These are phyloP conservation scores for Leontopithecus rosalia DNA, from an alignment of 2,797 vertebrate genomes.

Conservation along the genomic window DNA sequence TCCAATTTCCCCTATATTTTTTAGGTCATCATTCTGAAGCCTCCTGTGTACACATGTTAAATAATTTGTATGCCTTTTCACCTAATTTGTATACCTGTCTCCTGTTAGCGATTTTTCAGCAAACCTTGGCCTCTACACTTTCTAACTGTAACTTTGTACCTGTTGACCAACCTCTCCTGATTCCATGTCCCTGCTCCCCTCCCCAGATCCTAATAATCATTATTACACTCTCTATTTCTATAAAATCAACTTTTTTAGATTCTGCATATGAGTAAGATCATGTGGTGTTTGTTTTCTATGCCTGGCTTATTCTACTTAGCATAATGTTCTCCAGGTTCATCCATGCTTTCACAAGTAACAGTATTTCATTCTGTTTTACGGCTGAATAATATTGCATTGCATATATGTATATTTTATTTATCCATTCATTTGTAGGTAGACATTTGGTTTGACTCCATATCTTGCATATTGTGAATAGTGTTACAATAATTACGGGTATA, in stretches of 20 bases:
- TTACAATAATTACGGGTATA: background rate
- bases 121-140: background rate
- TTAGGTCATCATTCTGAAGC: background rate
- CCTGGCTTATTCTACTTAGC: background rate
- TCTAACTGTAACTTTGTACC: background rate
- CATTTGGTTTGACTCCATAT: background rate
- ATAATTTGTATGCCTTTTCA: background rate
- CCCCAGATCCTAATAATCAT: background rate
- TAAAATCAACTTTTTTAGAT: background rate
- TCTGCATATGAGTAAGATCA: background rate
- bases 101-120: background rate
- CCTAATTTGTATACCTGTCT: background rate
- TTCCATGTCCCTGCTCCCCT: background rate
- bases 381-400: background rate
- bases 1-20: background rate
- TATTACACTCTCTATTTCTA: background rate
- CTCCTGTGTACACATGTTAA: background rate
- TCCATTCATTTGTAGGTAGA: background rate
- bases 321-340: background rate
- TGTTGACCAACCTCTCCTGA: too few species aligned
- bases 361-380: background rate
- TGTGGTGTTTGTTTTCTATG: background rate
- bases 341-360: background rate
- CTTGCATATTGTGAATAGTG: background rate
- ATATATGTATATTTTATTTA: background rate